Conservation (phyloP, 2,797 vertebrate species). For the Dallia pectoralis region DNA sequence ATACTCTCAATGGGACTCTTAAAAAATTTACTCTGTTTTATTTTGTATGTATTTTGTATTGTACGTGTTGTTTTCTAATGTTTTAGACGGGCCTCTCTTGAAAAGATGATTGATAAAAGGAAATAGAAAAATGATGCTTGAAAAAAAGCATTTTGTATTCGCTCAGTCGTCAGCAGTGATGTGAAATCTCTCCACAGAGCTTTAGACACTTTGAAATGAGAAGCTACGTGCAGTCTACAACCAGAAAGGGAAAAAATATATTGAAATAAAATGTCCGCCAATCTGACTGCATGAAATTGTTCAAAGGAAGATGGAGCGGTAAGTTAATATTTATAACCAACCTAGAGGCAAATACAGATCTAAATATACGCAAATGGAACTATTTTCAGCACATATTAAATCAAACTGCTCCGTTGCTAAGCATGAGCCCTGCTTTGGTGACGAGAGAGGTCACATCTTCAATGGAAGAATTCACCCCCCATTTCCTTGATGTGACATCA, state of each 20-base stretch:
- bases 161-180: conserved; percentile 29
- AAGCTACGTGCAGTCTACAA: conserved; percentile 39
- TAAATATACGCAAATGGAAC: conserved; percentile 64
- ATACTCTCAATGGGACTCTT: no score
- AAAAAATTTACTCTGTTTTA: not conserved
- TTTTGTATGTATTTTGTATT: conserved; percentile 19
- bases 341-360: conserved; percentile 34
- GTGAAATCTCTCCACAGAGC: conserved; percentile 57
- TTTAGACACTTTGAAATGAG: conserved; percentile 46
- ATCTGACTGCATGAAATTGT: conserved; percentile 35
- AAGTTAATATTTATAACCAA: conserved; percentile 63
- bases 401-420: conserved; percentile 46
- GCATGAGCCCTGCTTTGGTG: conserved; percentile 39
- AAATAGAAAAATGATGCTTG: conserved; percentile 44
- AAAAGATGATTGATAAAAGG: conserved; percentile 30
- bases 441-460: conserved; percentile 42
- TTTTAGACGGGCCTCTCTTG: conserved; percentile 23
- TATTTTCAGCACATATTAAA: conserved; percentile 63
- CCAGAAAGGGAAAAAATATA: conserved; percentile 29
- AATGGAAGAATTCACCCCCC: conserved; percentile 30
- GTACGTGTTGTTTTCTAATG: conserved; percentile 41
- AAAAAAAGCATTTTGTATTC: conserved; percentile 37
- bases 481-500: conserved; percentile 35
- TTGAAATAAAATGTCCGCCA: conserved; percentile 35
- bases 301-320: conserved; percentile 49